Percentiles rank a stretch among this genome's conserved stretches.
These are phyloP conservation scores for Zingel zingel DNA, from an alignment of 2,113 vertebrate species.

Conservation along the genomic window DNA sequence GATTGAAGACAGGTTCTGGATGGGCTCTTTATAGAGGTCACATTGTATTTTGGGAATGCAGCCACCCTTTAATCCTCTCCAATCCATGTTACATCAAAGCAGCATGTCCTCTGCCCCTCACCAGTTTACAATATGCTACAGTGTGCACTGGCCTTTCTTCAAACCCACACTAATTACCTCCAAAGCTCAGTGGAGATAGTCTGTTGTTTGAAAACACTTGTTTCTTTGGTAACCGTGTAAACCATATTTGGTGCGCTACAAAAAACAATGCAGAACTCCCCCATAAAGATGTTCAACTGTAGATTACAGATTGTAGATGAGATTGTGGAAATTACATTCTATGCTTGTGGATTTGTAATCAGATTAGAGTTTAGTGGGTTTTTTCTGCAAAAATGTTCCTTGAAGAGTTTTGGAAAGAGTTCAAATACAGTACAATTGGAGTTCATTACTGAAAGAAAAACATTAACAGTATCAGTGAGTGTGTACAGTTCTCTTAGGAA, in stretches of 20 bases:
- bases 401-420: conserved; percentile 45
- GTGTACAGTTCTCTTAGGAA: background rate
- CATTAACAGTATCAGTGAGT: conserved; percentile 12
- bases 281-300: conserved; percentile 27
- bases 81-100: conserved; percentile 66
- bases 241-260: conserved; percentile 36
- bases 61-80: conserved; percentile 51
- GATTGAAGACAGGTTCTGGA: conserved; percentile 49
- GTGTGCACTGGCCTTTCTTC: conserved; percentile 54
- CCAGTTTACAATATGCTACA: conserved; percentile 43
- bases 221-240: conserved; percentile 68
- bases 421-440: conserved; percentile 42
- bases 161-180: conserved; percentile 66
- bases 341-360: conserved; percentile 30
- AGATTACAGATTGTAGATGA: conserved; percentile 44
- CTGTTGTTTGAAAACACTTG: conserved; percentile 67
- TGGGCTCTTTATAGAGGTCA: conserved; percentile 51
- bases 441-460: conserved; percentile 30
- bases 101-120: conserved; percentile 26
- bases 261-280: conserved; percentile 32
- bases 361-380: conserved; percentile 19
- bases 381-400: conserved; percentile 31
- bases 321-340: conserved; percentile 54
- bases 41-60: conserved; percentile 59
- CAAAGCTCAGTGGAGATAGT: conserved; percentile 34